A percentile compares a stretch with the other conserved stretches of the same genome.
These are phyloP conservation scores for Armadillidium nasatum DNA, from an alignment of 1,140 invertebrate species.

Conservation along the genomic window DNA sequence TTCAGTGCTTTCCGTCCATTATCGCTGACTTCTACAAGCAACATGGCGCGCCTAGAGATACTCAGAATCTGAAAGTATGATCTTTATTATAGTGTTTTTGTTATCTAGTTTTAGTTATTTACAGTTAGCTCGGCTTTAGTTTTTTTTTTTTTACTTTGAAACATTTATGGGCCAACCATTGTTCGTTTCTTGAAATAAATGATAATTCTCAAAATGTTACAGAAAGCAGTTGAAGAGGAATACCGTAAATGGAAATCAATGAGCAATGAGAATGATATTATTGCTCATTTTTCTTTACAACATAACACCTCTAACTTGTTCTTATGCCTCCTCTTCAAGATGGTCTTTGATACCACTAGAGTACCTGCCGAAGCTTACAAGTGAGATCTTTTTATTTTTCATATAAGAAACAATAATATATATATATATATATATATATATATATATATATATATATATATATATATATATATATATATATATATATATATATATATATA, in stretches of 20 bases:
- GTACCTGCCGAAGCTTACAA: conserved; percentile 91
- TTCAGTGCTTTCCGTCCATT: conserved; percentile 83
- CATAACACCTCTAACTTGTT: conserved; percentile 72
- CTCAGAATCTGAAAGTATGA: conserved; percentile 70
- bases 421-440: too few relatives aligned
- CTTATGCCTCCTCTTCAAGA: conserved; percentile 88
- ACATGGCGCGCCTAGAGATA: conserved; percentile 77
- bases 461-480: too few relatives aligned
- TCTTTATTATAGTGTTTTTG: not conserved
- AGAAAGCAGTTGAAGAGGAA: conserved; percentile 86
- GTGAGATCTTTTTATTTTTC: conserved; percentile 53
- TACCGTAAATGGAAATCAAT: conserved; percentile 94
- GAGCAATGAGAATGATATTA: conserved; percentile 93
- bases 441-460: too few relatives aligned
- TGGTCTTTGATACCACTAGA: conserved; percentile 87
- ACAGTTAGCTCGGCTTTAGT: too few relatives aligned
- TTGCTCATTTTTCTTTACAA: conserved; percentile 86
- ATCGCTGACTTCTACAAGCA: conserved; percentile 81
- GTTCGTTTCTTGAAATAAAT: too few relatives aligned
- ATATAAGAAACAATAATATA: too few relatives aligned
- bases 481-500: too few relatives aligned
- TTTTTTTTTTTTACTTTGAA: too few relatives aligned
- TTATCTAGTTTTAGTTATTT: too few relatives aligned
- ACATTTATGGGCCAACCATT: too few relatives aligned
- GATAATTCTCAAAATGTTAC: conserved; percentile 31